phyloP scores from a whole-genome alignment of 2,113 vertebrate species.

The Nesogale talazaci region DNA sequence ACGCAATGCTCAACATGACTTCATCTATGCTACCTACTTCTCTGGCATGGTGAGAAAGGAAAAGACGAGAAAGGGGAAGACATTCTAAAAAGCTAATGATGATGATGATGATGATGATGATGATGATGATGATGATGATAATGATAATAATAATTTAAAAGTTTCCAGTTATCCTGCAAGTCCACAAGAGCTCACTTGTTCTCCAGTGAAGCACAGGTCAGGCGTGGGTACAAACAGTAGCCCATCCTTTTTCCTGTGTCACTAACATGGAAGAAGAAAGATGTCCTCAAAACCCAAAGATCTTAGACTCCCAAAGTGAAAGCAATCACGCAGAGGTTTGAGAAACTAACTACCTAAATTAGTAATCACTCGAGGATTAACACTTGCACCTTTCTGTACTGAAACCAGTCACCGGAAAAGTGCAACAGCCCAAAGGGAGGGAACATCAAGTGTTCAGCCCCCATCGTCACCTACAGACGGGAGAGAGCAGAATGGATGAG shows the following conservation, averaged over 20 bases:
- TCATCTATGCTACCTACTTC: background rate
- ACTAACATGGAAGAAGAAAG: background rate
- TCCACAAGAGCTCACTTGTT: background rate
- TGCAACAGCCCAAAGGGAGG: slow-evolving; percentile 70
- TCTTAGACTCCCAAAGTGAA: background rate
- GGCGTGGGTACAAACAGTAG: background rate
- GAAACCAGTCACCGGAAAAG: slow-evolving; percentile 75
- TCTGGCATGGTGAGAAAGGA: background rate
- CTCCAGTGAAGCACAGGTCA: background rate
- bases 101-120: too few species aligned
- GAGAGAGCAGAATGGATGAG: background rate
- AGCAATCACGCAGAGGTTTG: slow-evolving; percentile 60
- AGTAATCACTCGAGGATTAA: slow-evolving; percentile 79
- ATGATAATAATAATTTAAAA: background rate
- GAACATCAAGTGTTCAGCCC: background rate
- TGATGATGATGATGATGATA: too few species aligned
- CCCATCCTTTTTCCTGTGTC: background rate
- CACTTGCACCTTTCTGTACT: slow-evolving; percentile 72
- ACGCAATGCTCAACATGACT: background rate
- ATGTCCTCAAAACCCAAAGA: slow-evolving; percentile 28
- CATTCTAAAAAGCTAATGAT: slow-evolving; percentile 5
- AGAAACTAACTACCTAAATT: slow-evolving; percentile 69
- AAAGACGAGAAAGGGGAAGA: background rate
- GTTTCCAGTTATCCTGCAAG: background rate
- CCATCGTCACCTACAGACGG: background rate